Conservation (phyloP, 2,113 vertebrate species). For the Thymallus thymallus region DNA sequence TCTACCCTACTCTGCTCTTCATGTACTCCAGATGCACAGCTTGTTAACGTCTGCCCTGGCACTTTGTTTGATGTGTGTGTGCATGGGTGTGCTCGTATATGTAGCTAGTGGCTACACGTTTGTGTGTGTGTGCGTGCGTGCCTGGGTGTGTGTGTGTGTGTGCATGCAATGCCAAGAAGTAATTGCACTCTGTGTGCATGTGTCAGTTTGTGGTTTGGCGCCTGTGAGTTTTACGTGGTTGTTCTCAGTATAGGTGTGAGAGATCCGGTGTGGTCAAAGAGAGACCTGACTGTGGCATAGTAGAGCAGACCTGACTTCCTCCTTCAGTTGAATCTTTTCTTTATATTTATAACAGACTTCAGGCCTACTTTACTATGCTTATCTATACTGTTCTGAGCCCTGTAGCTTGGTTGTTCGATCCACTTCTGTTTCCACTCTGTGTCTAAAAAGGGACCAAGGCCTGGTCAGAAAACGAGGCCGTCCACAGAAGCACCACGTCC, state of each 20-base stretch:
- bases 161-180: neutral
- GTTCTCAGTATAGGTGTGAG: constrained; percentile 3
- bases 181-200: neutral
- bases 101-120: too few relatives aligned
- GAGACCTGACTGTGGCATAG: too few relatives aligned
- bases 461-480: constrained; percentile 51
- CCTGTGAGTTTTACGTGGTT: neutral
- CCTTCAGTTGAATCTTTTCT: neutral
- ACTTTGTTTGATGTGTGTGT: too few relatives aligned
- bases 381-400: constrained; percentile 7
- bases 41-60: too few relatives aligned
- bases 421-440: constrained; percentile 1
- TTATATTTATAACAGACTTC: too few relatives aligned
- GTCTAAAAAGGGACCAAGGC: constrained; percentile 43
- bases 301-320: neutral
- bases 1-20: too few relatives aligned
- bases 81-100: too few relatives aligned
- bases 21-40: too few relatives aligned
- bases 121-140: too few relatives aligned
- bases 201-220: neutral
- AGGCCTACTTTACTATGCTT: neutral
- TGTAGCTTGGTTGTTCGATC: neutral
- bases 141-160: neutral
- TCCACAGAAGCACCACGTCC: constrained; percentile 38
- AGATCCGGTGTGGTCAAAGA: neutral